Evolutionary conservation across 2,797 vertebrate species (phyloP), one percentile per base, ranked within the genome.

Genomic region (Sus cebifrons): DNA sequence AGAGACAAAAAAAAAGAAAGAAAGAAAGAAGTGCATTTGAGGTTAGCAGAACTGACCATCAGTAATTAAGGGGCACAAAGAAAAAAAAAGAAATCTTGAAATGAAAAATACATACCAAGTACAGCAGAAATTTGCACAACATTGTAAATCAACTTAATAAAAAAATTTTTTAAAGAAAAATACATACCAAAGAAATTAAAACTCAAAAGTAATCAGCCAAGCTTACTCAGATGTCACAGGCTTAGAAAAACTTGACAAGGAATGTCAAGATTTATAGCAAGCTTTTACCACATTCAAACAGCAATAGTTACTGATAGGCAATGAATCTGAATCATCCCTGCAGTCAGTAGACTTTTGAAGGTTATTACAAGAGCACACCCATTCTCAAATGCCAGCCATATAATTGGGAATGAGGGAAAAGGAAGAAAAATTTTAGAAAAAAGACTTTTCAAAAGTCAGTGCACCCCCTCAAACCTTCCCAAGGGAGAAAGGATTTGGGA

Each of bases 181-280:
- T 58, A 86, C 13, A 25, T 82, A 83, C 18, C 27, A 82, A 32
- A 91, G 29, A 77, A 95, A 68, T 89, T 56, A 77, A 95, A 92
- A 86, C 65, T 75, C 18, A 82, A 90, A 82, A 81, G 44, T 82
- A 86, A 81, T 58, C 79, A 44, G 56, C 54, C 49, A 81, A 82
- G 10, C 29, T 91, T 82, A 68, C 18, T 89, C 52, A 56, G 44
- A 40, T 27, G 68, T 29, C 65, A 64, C 29, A 87, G 56, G 52
- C 23, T 86, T 58, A 68, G 40, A 52, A 89, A 94, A 84, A 74
- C 78, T 40, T 67, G 40, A 64, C 56, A 68, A 77, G n/a, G n/a
- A 83, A 62, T 21, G 3, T 71, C 64, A 92, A 78, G 60, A 77
- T 67, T 78, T 81, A 79, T 4, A 65, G 60, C 44, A 60, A 67